Conservation (phyloP, 2,888 invertebrate genomes). For the Synergus umbraculus region DNA sequence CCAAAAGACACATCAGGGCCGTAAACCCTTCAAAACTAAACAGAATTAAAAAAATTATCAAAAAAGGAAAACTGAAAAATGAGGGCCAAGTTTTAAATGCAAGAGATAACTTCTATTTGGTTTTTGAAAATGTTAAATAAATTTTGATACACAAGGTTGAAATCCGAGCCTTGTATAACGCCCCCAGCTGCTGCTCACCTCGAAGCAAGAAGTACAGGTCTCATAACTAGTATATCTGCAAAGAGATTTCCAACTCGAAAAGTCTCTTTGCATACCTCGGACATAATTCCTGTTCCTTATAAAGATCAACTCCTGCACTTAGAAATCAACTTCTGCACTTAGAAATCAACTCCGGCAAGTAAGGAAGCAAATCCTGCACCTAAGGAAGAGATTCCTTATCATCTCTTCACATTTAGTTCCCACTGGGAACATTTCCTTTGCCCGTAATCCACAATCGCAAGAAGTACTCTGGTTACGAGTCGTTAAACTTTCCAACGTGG, state of each 20-base stretch:
- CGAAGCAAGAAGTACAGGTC: conserved; percentile 22
- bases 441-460: conserved; percentile 45
- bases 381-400: conserved; percentile 8
- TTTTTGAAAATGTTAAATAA: neutral
- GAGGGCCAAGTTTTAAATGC: no score
- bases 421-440: conserved; percentile 42
- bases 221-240: conserved; percentile 26
- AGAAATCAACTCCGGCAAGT: neutral
- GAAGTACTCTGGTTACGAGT: conserved; percentile 52
- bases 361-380: conserved; percentile 2
- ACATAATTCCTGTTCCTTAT: conserved; percentile 5
- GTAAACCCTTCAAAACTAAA: no score
- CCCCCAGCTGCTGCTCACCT: conserved; percentile 28
- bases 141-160: neutral
- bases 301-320: neutral
- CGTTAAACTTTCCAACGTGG: conserved; percentile 53
- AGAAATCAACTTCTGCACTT: neutral
- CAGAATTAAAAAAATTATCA: no score
- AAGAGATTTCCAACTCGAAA: conserved; percentile 17
- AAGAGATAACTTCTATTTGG: no score
- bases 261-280: conserved; percentile 18
- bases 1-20: no score
- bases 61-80: no score
- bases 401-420: neutral
- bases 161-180: conserved; percentile 30